These are phyloP conservation scores for Osmoderma eremita DNA, from an alignment of 2,888 invertebrate genomes.

Conservation along the genomic window DNA sequence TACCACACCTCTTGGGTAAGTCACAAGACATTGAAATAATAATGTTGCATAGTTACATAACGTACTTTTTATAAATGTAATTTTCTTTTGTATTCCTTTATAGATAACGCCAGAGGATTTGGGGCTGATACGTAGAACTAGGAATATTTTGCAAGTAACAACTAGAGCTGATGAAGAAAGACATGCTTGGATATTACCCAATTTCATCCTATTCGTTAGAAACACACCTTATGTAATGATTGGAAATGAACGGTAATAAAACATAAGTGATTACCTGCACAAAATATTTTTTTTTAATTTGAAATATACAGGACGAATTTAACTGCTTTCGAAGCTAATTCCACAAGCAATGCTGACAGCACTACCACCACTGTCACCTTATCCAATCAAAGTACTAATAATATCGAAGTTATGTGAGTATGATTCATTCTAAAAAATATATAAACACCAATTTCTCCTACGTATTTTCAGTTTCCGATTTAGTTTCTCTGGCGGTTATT, in stretches of 20 bases:
- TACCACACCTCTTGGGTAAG: conserved; percentile 67
- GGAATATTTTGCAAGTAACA: conserved; percentile 23
- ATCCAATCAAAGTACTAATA: background rate
- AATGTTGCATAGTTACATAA: conserved; percentile 21
- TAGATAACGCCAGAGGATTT: conserved; percentile 38
- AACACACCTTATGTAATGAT: conserved; percentile 1
- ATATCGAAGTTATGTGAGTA: conserved; percentile 17
- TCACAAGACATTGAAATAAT: conserved; percentile 43
- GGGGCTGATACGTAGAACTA: background rate
- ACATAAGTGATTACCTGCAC: background rate
- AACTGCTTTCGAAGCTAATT: background rate
- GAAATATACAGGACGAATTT: conserved; percentile 15
- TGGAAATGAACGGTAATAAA: background rate
- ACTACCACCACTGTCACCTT: background rate
- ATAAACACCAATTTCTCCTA: background rate
- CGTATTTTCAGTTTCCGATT: conserved; percentile 60
- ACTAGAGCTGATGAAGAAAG: conserved; percentile 11
- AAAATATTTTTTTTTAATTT: conserved; percentile 2
- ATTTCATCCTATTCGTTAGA: conserved; percentile 36
- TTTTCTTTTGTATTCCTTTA: background rate
- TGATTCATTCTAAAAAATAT: background rate
- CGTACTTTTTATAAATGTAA: background rate
- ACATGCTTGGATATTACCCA: background rate
- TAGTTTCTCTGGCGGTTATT: conserved; percentile 59
- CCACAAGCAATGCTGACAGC: background rate